Evolutionary conservation across 1,140 invertebrate genomes (phyloP).

Genomic region (Apis dorsata): DNA sequence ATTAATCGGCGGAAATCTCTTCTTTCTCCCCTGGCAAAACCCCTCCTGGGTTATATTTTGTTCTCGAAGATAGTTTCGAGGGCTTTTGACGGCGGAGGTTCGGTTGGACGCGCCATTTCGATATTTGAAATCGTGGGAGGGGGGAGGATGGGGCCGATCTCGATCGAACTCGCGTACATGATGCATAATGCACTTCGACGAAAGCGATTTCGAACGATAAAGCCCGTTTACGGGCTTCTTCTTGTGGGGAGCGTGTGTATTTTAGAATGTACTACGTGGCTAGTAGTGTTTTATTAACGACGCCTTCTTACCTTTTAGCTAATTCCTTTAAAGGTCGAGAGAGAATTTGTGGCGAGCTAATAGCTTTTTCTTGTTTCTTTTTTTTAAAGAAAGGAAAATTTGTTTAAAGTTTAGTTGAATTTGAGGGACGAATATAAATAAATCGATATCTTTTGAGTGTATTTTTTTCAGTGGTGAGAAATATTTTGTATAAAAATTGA

Average conservation of each 20-base stretch:
- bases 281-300: background rate
- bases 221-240: background rate
- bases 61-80: conserved; percentile 25
- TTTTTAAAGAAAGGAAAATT: too few relatives aligned
- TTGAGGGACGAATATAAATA: too few relatives aligned
- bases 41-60: conserved; percentile 28
- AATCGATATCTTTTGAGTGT: too few relatives aligned
- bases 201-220: conserved; percentile 14
- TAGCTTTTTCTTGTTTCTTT: background rate
- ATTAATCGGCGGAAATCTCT: conserved; percentile 57
- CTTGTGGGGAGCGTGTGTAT: background rate
- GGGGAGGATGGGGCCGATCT: background rate
- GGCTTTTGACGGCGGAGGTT: background rate
- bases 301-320: background rate
- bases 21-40: conserved; percentile 20
- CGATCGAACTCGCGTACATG: background rate
- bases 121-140: conserved; percentile 19
- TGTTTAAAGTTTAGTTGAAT: too few relatives aligned
- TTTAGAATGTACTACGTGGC: background rate
- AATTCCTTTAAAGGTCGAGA: background rate
- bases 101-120: background rate
- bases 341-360: background rate
- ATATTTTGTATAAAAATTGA: too few relatives aligned
- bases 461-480: too few relatives aligned
- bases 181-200: conserved; percentile 16